Evolutionary conservation across 1,140 invertebrate genomes (phyloP).

Genomic region (Maconellicoccus hirsutus): DNA sequence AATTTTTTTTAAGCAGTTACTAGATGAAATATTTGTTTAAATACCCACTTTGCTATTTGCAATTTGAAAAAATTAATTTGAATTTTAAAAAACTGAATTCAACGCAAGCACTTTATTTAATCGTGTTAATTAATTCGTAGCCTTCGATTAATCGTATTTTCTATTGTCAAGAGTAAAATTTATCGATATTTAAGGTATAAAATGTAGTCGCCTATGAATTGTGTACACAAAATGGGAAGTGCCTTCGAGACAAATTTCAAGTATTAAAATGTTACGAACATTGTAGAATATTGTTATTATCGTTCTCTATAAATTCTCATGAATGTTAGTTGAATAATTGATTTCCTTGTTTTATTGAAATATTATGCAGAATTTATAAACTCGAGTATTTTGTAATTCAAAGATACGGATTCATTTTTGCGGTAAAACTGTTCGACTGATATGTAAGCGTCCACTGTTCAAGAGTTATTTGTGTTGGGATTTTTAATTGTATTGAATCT

Average conservation of each 20-base stretch:
- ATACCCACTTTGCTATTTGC: too few relatives aligned
- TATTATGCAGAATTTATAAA: slow-evolving; percentile 1
- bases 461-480: not conserved
- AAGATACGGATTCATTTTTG: not conserved
- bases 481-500: not conserved
- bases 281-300: slow-evolving; percentile 6
- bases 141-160: not conserved
- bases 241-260: slow-evolving; percentile 3
- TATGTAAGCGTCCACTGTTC: too few relatives aligned
- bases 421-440: not conserved
- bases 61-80: too few relatives aligned
- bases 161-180: slow-evolving; percentile 2
- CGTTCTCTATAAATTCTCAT: not conserved
- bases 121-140: not conserved
- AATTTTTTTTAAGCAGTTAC: too few relatives aligned
- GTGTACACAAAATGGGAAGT: not conserved
- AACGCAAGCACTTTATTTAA: not conserved
- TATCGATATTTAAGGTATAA: not conserved
- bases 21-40: too few relatives aligned
- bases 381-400: not conserved
- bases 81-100: not conserved
- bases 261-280: not conserved
- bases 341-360: slow-evolving; percentile 9
- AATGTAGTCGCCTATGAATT: not conserved
- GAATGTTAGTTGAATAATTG: not conserved